Evolutionary conservation across 2,888 invertebrate genomes (phyloP).

Genomic region (Chrysolina haemoptera): DNA sequence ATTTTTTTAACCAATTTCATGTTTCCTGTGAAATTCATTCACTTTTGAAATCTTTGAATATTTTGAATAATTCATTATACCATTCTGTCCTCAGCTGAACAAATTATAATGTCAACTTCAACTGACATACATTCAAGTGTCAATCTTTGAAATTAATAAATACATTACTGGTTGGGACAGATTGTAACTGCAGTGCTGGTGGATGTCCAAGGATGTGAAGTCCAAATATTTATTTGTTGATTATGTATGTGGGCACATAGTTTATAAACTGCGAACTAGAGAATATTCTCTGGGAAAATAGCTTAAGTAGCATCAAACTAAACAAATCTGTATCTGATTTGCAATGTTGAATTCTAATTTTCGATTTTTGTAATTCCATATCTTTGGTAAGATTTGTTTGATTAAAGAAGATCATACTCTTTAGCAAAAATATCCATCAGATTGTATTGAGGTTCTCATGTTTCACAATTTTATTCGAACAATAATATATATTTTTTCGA

Average conservation of each 20-base stretch:
- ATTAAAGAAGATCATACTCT: background rate
- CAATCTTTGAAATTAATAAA: background rate
- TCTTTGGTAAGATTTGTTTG: background rate
- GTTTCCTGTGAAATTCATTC: too few relatives aligned
- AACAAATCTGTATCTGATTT: background rate
- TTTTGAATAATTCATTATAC: too few relatives aligned
- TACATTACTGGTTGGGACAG: background rate
- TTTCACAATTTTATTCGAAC: too few relatives aligned
- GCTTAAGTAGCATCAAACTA: constrained; percentile 3
- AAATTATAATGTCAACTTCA: too few relatives aligned
- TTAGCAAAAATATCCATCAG: background rate
- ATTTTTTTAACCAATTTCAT: too few relatives aligned
- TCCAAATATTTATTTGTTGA: background rate
- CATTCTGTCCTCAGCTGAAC: too few relatives aligned
- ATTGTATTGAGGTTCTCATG: background rate
- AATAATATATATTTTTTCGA: too few relatives aligned
- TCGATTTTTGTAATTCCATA: background rate
- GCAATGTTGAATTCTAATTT: background rate
- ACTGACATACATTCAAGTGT: background rate
- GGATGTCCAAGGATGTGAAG: background rate
- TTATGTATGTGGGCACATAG: constrained; percentile 6
- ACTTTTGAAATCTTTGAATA: too few relatives aligned
- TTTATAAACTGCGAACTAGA: background rate
- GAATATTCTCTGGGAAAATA: background rate
- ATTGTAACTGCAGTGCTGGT: background rate